Evolutionary conservation across 2,888 invertebrate species (phyloP), one percentile per base, ranked within the genome.

Genomic region (Matsumyia berberina): DNA sequence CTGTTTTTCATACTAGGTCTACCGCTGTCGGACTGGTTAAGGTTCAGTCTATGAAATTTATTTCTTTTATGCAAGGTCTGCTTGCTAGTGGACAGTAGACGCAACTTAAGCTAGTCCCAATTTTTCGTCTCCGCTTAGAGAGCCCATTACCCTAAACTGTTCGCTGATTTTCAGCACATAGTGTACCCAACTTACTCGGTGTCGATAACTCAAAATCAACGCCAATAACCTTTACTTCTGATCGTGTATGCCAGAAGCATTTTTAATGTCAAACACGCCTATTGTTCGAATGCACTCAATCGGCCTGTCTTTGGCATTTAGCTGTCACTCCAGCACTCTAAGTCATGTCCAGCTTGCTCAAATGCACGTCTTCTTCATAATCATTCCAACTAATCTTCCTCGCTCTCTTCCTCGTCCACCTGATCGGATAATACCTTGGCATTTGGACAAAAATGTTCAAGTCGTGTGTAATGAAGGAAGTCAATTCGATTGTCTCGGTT

Each of bases 241-340:
- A 31, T 37, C 64, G 46, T 39, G 64, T 74, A 74, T 66, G 74
- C 74, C 33, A 6, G 17, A 19, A 57, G 74, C 74, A 66, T 66
- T 74, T 49, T 46, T 74, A 74, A 74, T 74, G 64, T 66, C 66
- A 74, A 73, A 58, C 64, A 73, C 73, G 62, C 73, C 73, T 73
- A 70, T 58, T 62, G 57, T 49, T 66, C 57, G 46, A 57, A 66
- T 74, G 57, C 57, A 74, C 66, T 60, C 33, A 51, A 51, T 31
- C 24, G 35, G 17, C 44, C 11, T 17, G 24, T 15, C 19, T 19
- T 31, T 72, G 24, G 70, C 70, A 35, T 44, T 57, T 49, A 17
- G 8, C 46, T 39, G 35, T 5, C 11, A 3, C 19, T 29, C 31
- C 7, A 19, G n/a, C 33, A 31, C 33, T n/a, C 24, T 58, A 6